Conservation (phyloP, 2,797 vertebrate species). For the Fundulus diaphanus region DNA sequence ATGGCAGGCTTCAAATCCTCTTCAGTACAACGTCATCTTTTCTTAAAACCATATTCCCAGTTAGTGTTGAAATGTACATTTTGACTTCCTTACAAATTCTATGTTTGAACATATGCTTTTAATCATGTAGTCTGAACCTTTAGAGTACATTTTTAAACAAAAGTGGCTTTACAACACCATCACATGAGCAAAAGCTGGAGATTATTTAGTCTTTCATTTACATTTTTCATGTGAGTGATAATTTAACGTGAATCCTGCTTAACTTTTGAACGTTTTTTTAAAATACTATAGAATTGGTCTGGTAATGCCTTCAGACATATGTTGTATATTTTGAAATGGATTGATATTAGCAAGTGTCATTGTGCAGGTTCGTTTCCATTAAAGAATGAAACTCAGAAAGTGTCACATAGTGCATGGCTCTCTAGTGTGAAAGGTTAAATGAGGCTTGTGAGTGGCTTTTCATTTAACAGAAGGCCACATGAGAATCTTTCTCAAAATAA, state of each 20-base stretch:
- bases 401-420: slow-evolving; percentile 23
- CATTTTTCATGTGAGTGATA: neutral
- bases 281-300: neutral
- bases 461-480: slow-evolving; percentile 51
- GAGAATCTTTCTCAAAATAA: slow-evolving; percentile 58
- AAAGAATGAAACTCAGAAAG: neutral
- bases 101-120: neutral
- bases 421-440: neutral
- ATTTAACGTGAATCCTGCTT: neutral
- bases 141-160: neutral
- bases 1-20: neutral
- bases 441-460: slow-evolving; percentile 32
- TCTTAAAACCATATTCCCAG: too few relatives aligned
- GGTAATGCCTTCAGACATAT: neutral
- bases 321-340: neutral
- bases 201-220: neutral
- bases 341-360: neutral
- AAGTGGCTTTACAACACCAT: neutral
- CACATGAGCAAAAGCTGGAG: neutral
- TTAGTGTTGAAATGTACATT: neutral
- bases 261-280: neutral
- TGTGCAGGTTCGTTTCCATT: slow-evolving; percentile 41
- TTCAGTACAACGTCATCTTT: neutral
- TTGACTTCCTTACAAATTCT: neutral
- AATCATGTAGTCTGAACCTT: neutral